These are phyloP conservation scores for Monodelphis domestica DNA, from an alignment of 2,797 vertebrate species.

Conservation along the genomic window DNA sequence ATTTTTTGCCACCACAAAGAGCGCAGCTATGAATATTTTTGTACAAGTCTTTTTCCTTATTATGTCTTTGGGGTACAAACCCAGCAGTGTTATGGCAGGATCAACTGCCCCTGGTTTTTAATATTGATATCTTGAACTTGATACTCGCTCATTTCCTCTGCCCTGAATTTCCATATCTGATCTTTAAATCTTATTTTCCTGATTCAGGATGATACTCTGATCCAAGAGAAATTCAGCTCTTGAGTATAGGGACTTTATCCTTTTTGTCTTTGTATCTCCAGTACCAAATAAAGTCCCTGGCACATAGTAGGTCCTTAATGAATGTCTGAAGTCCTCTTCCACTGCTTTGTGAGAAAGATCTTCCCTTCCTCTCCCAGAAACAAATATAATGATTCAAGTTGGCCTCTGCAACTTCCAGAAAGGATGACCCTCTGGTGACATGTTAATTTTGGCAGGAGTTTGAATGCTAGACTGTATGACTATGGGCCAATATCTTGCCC, in stretches of 20 bases:
- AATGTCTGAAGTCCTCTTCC: neutral
- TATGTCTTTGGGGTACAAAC: no score
- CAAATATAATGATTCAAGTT: neutral
- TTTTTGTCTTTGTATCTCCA: neutral
- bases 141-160: neutral
- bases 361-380: neutral
- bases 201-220: neutral
- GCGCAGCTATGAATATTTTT: no score
- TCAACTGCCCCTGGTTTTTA: no score
- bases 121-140: neutral
- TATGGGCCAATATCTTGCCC: neutral
- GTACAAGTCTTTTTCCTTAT: no score
- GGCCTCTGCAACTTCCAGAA: neutral
- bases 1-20: no score
- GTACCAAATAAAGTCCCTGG: neutral
- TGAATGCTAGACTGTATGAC: neutral
- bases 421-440: neutral
- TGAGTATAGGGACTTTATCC: neutral
- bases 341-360: neutral
- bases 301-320: neutral
- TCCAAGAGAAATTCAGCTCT: neutral
- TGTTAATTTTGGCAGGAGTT: neutral
- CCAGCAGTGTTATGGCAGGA: no score
- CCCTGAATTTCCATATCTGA: neutral
- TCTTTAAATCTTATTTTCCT: neutral